Evolutionary conservation across 2,888 invertebrate species (phyloP).

Genomic region (Idaea biselata): DNA sequence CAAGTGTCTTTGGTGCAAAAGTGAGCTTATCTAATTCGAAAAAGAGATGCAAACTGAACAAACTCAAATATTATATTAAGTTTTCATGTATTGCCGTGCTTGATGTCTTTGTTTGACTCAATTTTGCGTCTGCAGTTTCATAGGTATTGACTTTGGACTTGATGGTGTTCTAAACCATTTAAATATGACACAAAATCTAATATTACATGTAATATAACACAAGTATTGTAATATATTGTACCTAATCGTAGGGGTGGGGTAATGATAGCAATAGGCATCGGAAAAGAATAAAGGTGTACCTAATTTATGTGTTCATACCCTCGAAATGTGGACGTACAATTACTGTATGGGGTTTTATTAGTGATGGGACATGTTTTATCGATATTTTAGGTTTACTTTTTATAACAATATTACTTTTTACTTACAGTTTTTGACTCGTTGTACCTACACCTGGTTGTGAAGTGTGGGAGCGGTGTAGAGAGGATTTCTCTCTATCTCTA

Average conservation of each 20-base stretch:
- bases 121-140: not conserved
- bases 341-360: constrained; percentile 46
- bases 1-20: too few relatives aligned
- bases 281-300: constrained; percentile 72
- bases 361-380: constrained; percentile 35
- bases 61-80: too few relatives aligned
- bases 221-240: constrained; percentile 17
- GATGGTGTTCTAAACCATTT: not conserved
- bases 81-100: too few relatives aligned
- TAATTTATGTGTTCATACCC: constrained; percentile 72
- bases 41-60: too few relatives aligned
- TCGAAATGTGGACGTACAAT: constrained; percentile 68
- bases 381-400: constrained; percentile 17
- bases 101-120: not conserved
- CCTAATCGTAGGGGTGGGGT: constrained; percentile 37
- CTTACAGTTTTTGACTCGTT: too few relatives aligned
- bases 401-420: not conserved
- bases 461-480: too few relatives aligned
- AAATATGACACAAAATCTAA: not conserved
- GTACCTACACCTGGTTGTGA: too few relatives aligned
- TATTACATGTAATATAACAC: constrained; percentile 12
- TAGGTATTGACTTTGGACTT: not conserved
- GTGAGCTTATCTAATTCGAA: too few relatives aligned
- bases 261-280: constrained; percentile 72
- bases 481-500: too few relatives aligned